These are phyloP conservation scores for Ceratotherium simum DNA, from an alignment of 2,113 vertebrate genomes.

Conservation along the genomic window DNA sequence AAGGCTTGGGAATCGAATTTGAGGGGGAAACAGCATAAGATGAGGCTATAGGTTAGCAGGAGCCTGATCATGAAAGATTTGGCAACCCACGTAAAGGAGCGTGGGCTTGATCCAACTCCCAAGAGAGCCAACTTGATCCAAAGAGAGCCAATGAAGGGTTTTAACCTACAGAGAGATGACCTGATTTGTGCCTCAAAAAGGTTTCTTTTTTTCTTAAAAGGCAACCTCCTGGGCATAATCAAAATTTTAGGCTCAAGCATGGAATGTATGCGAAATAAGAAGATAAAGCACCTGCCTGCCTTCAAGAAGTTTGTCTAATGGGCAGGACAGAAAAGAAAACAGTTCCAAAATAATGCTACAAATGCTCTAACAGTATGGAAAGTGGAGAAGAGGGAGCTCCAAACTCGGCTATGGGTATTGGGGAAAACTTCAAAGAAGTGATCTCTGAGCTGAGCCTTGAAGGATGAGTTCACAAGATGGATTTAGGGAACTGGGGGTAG, in stretches of 20 bases:
- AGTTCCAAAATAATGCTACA: background rate
- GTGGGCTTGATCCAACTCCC: background rate
- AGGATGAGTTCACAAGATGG: background rate
- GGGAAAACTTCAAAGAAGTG: background rate
- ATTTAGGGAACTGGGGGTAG: background rate
- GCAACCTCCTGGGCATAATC: slow-evolving; percentile 27
- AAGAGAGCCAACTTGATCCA: background rate
- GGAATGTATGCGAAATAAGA: background rate
- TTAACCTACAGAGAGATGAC: background rate
- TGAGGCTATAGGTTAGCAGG: background rate
- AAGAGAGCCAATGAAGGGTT: background rate
- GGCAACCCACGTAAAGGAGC: background rate
- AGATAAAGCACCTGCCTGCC: background rate
- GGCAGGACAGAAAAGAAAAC: background rate
- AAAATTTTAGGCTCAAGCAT: slow-evolving; percentile 1
- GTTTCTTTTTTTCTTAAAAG: slow-evolving; percentile 59
- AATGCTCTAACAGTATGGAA: background rate
- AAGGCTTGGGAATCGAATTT: background rate
- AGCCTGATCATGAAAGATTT: too few relatives aligned
- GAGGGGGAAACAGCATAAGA: background rate
- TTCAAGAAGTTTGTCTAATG: background rate
- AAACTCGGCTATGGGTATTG: background rate
- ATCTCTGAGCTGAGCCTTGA: background rate
- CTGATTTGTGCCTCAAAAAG: slow-evolving; percentile 38
- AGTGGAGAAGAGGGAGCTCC: background rate